Base-by-base conservation (phyloP, 1,140 invertebrate genomes). In the Drosophila cardini region DNA sequence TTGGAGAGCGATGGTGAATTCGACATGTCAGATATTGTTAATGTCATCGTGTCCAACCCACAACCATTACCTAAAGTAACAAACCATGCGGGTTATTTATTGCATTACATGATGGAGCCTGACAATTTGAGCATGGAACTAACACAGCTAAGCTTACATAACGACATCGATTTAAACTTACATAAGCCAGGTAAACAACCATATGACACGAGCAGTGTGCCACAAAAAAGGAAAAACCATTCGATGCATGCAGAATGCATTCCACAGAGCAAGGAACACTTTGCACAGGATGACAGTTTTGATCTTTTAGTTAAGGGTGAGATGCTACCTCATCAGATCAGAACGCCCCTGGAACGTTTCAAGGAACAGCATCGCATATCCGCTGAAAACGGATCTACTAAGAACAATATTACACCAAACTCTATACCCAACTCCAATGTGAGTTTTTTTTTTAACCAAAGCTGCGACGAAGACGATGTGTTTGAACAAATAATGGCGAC, bases 21-120 rank as follows among this genome's bases (percentile, higher is more conserved):
- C 9, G 92, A 95, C 63, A 86, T 95, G 76, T 95, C 95, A 0
- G 92, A 93, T 50, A 94, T 95, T 69, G 93, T 95, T 6, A 93
- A 95, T 15, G 91, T 93, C 30, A 95, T 95, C 15, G 87, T 94
- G 0, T 84, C 81, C 2, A 92, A 92, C 80, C 79, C 92, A 8
- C 72, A 91, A 4, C 38, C 57, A 15, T 36, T 45, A 3, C 76
- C 68, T 21, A 45, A 46, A 13, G 42, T 91, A 1, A 77, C 57
- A 0, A 68, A 80, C 9, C 80, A 90, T 30, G 65, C 58, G 5
- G 90, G 90, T 0, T 72, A 69, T 16, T 48, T 60, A n/a, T 43
- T 91, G n/a, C 76, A 72, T 13, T 91, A 91, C 42, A 86, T 91
- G 30, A 48, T 73, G 2, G 13, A 87, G 18, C 46, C 72, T 0